phyloP scores from a whole-genome alignment of 2,113 vertebrate genomes.

The Python bivittatus region DNA sequence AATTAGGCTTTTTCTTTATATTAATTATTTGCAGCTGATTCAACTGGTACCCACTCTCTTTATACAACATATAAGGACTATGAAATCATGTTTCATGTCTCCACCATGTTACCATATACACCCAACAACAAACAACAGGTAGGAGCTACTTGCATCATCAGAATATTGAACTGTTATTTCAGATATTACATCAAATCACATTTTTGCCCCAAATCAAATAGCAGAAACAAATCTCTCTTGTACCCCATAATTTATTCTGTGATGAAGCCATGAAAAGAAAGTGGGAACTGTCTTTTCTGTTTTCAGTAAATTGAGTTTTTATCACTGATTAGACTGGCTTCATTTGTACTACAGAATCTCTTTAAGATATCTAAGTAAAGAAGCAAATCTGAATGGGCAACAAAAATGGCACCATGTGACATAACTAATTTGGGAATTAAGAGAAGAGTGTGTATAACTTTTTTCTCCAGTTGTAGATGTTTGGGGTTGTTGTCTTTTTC shows the following conservation, averaged over 20 bases:
- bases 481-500: background rate
- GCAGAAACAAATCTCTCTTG: background rate
- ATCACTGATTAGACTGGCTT: background rate
- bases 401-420: background rate
- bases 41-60: conserved; percentile 92
- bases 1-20: conserved; percentile 14
- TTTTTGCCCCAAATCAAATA: background rate
- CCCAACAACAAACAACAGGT: conserved; percentile 98
- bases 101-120: conserved; percentile 93
- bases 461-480: background rate
- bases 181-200: background rate
- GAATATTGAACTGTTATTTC: background rate
- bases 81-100: conserved; percentile 97
- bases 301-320: background rate
- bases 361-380: background rate
- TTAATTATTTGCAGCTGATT: conserved; percentile 83
- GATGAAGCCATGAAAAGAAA: background rate
- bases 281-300: background rate
- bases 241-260: background rate
- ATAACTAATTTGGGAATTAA: background rate
- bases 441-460: background rate
- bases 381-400: background rate
- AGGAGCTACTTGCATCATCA: conserved; percentile 30
- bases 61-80: conserved; percentile 96
- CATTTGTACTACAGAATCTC: background rate